Evolutionary conservation across 2,113 vertebrate species (phyloP), one percentile per base, ranked within the genome.

Genomic region (Neogale vison): DNA sequence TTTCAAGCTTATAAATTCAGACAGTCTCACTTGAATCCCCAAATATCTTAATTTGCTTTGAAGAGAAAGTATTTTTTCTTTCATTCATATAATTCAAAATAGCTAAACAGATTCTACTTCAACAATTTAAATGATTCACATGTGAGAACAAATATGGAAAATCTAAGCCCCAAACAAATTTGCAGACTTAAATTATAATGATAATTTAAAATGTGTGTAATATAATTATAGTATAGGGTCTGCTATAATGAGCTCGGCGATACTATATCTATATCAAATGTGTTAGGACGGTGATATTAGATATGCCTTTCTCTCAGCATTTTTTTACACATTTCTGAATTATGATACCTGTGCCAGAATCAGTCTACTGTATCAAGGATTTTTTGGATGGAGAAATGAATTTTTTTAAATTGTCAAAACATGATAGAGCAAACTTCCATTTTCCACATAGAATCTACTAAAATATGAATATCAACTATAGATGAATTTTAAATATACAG

Each of bases 341-440:
- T 98, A 98, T 85, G 96, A 99, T 98, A 98, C 98, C 98, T 98
- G 98, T 98, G 98, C 98, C 98, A 99, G 98, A 98, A 96, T 98
- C 97, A 98, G 97, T 98, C 98, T 99, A 98, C 98, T 98, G 98
- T 98, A 99, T 98, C 98, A 99, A 99, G 98, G 98, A 98, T 98
- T 99, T 99, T 99, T 99, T 99, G 99, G 98, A 98, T 98, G 98
- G 97, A 98, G 98, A 98, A 98, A 98, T 98, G 98, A 98, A 98
- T 98, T 96, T 98, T 98, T 98, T 96, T 85, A 98, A 98, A 99
- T 98, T 99, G 99, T 99, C 99, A 99, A 99, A 99, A 99, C 98
- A 98, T 99, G 99, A 99, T 99, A 98, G 99, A 98, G 98, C 98
- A 99, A 99, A 99, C 98, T 99, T 98, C 98, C 98, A 97, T 98